Evolutionary conservation across 2,888 invertebrate genomes (phyloP).

Genomic region (Plebejus melissa): DNA sequence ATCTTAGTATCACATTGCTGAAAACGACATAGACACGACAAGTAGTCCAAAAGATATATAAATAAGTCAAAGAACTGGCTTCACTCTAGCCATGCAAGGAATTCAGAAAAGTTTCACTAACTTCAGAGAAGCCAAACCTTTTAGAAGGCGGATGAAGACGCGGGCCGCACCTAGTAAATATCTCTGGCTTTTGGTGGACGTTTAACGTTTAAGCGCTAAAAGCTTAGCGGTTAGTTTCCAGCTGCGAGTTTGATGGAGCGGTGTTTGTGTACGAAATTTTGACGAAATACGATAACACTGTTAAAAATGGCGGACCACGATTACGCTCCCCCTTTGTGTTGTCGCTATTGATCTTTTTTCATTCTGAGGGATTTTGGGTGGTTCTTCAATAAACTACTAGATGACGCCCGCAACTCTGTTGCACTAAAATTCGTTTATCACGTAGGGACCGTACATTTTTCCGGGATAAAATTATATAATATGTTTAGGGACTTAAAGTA

Average conservation of each 20-base stretch:
- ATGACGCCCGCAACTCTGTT: too few relatives aligned
- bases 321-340: slow-evolving; percentile 15
- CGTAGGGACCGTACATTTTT: too few relatives aligned
- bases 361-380: background rate
- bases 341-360: background rate
- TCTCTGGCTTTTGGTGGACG: slow-evolving; percentile 36
- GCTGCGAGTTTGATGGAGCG: slow-evolving; percentile 40
- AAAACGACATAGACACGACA: too few relatives aligned
- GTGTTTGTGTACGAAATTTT: slow-evolving; percentile 39
- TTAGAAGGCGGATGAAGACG: background rate
- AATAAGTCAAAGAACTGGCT: background rate
- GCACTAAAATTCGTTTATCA: too few relatives aligned
- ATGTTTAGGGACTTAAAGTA: too few relatives aligned
- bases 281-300: slow-evolving; percentile 30
- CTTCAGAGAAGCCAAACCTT: background rate
- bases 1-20: background rate
- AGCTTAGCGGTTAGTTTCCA: slow-evolving; percentile 41
- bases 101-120: background rate
- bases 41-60: background rate
- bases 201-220: slow-evolving; percentile 41
- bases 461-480: too few relatives aligned
- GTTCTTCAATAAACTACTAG: background rate
- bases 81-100: background rate
- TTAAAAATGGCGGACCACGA: slow-evolving; percentile 25
- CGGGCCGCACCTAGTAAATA: background rate